Conservation (phyloP, 1,140 invertebrate species). For the Nautilus pompilius region DNA sequence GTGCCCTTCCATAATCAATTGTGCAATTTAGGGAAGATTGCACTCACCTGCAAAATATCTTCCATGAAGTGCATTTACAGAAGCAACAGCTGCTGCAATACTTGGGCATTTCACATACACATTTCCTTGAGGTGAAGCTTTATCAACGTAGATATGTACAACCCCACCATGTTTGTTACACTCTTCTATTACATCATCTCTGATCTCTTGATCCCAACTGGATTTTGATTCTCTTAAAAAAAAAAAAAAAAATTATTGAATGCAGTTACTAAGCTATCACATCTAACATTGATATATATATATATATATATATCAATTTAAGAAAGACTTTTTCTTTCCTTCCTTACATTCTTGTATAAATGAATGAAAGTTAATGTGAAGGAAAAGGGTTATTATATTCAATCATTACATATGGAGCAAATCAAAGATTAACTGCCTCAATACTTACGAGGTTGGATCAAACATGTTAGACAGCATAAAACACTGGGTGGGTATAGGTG, state of each 20-base stretch:
- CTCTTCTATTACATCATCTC: constrained; percentile 98
- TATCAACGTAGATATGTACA: constrained; percentile 95
- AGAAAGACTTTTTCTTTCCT: too few species aligned
- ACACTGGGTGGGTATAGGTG: constrained; percentile 96
- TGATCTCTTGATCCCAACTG: constrained; percentile 90
- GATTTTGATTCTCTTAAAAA: constrained; percentile 44
- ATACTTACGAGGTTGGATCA: constrained; percentile 71
- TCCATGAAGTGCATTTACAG: constrained; percentile 94
- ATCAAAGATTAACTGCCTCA: too few species aligned
- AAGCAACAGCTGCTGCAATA: constrained; percentile 90
- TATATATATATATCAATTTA: too few species aligned
- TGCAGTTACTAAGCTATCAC: too few species aligned
- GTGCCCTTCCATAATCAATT: not conserved
- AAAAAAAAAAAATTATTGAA: too few species aligned
- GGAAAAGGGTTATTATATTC: too few species aligned
- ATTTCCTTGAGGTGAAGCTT: constrained; percentile 90
- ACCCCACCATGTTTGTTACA: constrained; percentile 98
- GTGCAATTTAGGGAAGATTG: not conserved
- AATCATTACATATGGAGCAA: too few species aligned
- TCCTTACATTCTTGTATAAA: too few species aligned
- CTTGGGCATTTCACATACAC: constrained; percentile 99
- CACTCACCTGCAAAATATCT: constrained; percentile 86
- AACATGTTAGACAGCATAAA: constrained; percentile 99
- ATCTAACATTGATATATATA: too few species aligned
- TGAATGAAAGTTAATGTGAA: too few species aligned